Evolutionary conservation across 2,888 invertebrate species (phyloP).

Genomic region (Philonicus albiceps): DNA sequence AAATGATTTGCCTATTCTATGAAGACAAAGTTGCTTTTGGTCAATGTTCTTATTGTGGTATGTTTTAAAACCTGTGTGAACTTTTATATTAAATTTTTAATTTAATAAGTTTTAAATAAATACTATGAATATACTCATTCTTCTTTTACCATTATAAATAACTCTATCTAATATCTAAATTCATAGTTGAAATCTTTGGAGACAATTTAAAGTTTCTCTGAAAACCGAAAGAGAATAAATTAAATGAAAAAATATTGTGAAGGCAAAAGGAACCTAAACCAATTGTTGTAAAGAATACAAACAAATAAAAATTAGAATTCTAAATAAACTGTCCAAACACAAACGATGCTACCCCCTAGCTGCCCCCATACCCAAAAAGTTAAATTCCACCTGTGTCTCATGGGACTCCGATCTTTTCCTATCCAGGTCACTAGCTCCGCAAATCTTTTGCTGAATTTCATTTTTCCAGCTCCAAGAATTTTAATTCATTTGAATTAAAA

Average conservation of each 20-base stretch:
- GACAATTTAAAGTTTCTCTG: neutral
- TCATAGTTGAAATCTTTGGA: neutral
- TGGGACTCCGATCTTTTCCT: neutral
- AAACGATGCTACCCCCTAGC: neutral
- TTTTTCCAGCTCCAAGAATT: neutral
- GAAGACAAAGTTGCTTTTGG: too few relatives aligned
- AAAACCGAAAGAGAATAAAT: neutral
- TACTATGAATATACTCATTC: too few relatives aligned
- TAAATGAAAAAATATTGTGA: neutral
- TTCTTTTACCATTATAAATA: too few relatives aligned
- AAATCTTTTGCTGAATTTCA: neutral
- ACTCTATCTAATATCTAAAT: too few relatives aligned
- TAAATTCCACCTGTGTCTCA: neutral
- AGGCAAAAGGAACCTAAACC: neutral
- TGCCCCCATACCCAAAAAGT: neutral
- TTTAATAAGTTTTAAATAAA: too few relatives aligned
- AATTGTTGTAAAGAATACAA: neutral
- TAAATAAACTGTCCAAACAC: neutral
- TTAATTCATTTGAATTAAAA: neutral
- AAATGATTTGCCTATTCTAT: too few relatives aligned
- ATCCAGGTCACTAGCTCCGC: neutral
- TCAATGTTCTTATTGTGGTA: too few relatives aligned
- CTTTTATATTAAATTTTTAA: too few relatives aligned
- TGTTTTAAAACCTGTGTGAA: too few relatives aligned
- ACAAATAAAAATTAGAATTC: neutral